Evolutionary conservation across 2,113 vertebrate genomes (phyloP).

Genomic region (Anthoscopus minutus): DNA sequence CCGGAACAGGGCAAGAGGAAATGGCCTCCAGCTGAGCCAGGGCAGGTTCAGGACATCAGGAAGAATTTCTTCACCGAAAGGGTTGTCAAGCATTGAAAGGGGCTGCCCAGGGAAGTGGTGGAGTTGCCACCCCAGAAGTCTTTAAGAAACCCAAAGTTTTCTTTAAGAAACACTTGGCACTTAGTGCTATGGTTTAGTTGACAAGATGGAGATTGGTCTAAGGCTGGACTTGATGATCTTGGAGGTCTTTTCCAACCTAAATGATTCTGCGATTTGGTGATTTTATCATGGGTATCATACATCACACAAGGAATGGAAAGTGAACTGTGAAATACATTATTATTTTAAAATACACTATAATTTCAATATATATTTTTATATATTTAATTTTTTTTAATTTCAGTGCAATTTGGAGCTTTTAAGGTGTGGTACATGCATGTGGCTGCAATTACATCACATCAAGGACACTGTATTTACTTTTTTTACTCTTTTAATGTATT

Average conservation of each 20-base stretch:
- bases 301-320: neutral
- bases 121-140: neutral
- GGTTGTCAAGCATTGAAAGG: neutral
- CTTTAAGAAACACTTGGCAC: neutral
- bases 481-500: neutral
- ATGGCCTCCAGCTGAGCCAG: neutral
- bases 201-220: neutral
- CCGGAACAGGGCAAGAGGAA: neutral
- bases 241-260: neutral
- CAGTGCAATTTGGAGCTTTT: neutral
- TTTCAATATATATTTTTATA: neutral
- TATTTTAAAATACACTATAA: neutral
- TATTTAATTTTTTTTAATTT: neutral
- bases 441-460: neutral
- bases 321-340: neutral
- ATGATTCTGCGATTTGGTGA: neutral
- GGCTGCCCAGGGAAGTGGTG: neutral
- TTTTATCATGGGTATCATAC: neutral
- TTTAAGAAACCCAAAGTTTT: neutral
- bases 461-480: neutral
- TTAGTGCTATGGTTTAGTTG: neutral
- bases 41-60: neutral
- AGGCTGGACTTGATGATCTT: neutral
- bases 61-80: neutral
- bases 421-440: neutral